Conservation (phyloP, 2,888 invertebrate species). For the Rhaphigaster nebulosa region DNA sequence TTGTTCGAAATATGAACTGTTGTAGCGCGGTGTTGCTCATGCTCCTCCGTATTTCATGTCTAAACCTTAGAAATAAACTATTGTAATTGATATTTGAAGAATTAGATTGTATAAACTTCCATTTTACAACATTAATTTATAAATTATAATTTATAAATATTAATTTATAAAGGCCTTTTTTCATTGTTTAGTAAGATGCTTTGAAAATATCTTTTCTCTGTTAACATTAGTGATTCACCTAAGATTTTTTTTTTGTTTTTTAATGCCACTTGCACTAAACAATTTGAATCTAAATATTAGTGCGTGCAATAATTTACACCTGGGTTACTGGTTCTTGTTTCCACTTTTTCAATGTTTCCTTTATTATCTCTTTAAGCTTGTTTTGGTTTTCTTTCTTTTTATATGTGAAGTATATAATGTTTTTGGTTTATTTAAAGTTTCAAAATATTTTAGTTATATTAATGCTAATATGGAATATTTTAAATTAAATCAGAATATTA, state of each 20-base stretch:
- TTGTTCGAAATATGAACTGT: slow-evolving; percentile 9
- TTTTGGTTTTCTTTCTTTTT: neutral
- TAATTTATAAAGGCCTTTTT: neutral
- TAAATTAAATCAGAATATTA: neutral
- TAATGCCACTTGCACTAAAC: neutral
- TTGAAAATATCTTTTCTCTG: neutral
- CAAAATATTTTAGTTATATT: neutral
- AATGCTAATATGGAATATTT: neutral
- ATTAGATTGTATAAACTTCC: neutral
- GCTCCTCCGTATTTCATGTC: neutral
- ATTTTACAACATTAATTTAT: too few relatives aligned
- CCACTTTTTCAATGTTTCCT: neutral
- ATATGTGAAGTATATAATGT: neutral
- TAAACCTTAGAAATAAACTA: neutral
- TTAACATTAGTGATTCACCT: neutral
- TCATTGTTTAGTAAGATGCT: neutral
- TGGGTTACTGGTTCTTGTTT: neutral
- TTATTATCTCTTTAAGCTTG: neutral
- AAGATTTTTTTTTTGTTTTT: neutral
- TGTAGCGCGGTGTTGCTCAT: slow-evolving; percentile 46
- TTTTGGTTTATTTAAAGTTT: neutral
- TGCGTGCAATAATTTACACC: neutral
- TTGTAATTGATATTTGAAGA: neutral
- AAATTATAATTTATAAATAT: too few relatives aligned
- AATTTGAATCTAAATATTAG: neutral